Evolutionary conservation across 2,113 vertebrate genomes (phyloP), one percentile per base, ranked within the genome.

Genomic region (Nothocercus julius): DNA sequence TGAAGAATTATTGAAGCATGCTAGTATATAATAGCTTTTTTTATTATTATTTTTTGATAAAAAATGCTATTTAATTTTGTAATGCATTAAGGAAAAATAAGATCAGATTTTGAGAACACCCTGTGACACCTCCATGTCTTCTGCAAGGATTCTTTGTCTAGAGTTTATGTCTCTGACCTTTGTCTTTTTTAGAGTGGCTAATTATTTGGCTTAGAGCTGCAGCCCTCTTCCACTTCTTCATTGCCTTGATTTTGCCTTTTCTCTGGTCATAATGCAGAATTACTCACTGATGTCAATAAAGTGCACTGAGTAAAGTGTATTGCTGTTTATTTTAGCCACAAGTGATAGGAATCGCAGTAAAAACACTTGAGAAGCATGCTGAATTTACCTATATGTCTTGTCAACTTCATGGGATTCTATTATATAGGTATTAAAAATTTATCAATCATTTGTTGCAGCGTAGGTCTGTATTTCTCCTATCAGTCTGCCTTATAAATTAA

Each of bases 401-500:
- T 49, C 51, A 61, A 27, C 30, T 67, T 19, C 19, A 40, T 77
- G 47, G 62, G 13, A 28, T 82, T 78, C 83, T 82, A 25, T 84
- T 70, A 44, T 18, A 36, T 58, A 7, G 17, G 22, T 92, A 69
- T 64, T 70, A 44, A 93, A 94, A 92, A 93, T 32, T 10, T 70
- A 59, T 32, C 72, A 69, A n/a, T 95, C 1, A 1, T 74, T 93
- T 95, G 82, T 87, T 92, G 54, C 62, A 22, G 81, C 72, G 67
- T 82, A 79, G 62, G 54, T 66, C 54, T 91, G 68, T 92, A 73
- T 94, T 92, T 94, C 27, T 95, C 18, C 62, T 22, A 87, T 93
- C 92, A 95, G 89, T 96, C 96, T 96, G 77, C 66, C 67, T 96
- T 84, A 15, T 97, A 94, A 94, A 94, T 92, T 92, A 62, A 89